These are phyloP conservation scores for Drosophila setosimentum DNA, from an alignment of 2,888 invertebrate genomes.

Conservation along the genomic window DNA sequence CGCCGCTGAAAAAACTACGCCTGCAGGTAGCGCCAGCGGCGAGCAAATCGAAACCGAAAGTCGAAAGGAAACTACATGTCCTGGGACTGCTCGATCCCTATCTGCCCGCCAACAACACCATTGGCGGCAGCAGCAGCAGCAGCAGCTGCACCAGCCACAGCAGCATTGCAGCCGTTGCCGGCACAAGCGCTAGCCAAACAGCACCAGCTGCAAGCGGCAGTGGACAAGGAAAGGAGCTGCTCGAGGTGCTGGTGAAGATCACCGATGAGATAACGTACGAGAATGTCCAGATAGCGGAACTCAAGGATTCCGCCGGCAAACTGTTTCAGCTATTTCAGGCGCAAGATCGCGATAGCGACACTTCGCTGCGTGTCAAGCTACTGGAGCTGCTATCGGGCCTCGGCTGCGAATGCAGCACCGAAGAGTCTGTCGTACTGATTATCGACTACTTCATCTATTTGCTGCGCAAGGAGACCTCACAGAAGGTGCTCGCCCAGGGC, in stretches of 20 bases:
- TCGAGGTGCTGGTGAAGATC: constrained; percentile 82
- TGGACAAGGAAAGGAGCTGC: constrained; percentile 69
- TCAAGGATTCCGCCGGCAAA: constrained; percentile 78
- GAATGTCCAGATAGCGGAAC: constrained; percentile 70
- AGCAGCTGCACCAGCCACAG: not conserved
- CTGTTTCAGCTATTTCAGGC: constrained; percentile 81
- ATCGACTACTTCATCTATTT: constrained; percentile 83
- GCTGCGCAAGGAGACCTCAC: constrained; percentile 83
- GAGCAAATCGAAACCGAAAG: constrained; percentile 47
- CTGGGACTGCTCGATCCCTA: constrained; percentile 67
- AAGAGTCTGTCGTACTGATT: constrained; percentile 77
- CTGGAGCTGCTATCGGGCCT: constrained; percentile 81
- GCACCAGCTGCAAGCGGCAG: not conserved
- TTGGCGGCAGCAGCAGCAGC: not conserved
- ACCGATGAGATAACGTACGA: constrained; percentile 81
- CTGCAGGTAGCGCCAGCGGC: constrained; percentile 59
- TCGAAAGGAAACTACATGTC: constrained; percentile 66
- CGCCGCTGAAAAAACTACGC: constrained; percentile 78
- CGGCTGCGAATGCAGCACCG: constrained; percentile 75
- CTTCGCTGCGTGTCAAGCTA: constrained; percentile 81
- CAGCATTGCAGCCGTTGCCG: not conserved
- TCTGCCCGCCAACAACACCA: constrained; percentile 15
- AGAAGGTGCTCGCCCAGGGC: constrained; percentile 85
- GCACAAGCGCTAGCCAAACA: not conserved
- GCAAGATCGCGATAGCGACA: constrained; percentile 80